Percentiles rank a stretch among this genome's conserved stretches.
Conservation (phyloP, 2,113 vertebrate genomes). For the Hypocryptadius cinnamomeus region DNA sequence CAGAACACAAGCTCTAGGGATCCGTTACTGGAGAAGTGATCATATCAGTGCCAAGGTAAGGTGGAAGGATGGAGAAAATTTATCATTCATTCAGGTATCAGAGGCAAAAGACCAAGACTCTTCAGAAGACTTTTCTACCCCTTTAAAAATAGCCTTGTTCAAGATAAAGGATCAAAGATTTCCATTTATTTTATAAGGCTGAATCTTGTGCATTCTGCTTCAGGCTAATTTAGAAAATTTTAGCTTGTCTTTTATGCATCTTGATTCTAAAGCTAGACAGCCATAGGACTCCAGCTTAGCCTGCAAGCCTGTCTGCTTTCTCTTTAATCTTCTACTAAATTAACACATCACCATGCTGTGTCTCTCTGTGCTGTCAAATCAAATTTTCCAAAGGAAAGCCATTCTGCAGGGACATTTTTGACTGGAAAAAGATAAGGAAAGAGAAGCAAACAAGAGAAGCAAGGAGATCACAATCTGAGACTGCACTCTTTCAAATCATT, state of each 20-base stretch:
- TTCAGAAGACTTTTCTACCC: neutral
- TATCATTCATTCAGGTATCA: neutral
- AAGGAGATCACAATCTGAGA: neutral
- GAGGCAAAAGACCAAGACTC: neutral
- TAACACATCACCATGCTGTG: neutral
- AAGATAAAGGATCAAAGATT: neutral
- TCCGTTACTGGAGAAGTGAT: neutral
- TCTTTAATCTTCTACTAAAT: slow-evolving; percentile 19
- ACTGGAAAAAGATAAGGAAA: neutral
- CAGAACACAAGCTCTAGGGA: neutral
- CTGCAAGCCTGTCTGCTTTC: neutral
- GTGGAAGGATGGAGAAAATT: neutral
- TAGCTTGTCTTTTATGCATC: neutral
- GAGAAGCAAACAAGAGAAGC: neutral
- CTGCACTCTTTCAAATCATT: neutral
- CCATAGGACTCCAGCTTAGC: neutral
- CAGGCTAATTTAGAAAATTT: neutral
- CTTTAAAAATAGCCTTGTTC: neutral
- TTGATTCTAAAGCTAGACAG: neutral
- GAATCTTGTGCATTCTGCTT: neutral
- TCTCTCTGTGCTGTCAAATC: slow-evolving; percentile 12
- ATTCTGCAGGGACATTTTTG: neutral
- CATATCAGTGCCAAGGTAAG: neutral
- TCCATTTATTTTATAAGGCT: neutral
- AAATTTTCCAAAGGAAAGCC: neutral